Evolutionary conservation across 2,797 vertebrate species (phyloP).

Genomic region (Valencia hispanica): DNA sequence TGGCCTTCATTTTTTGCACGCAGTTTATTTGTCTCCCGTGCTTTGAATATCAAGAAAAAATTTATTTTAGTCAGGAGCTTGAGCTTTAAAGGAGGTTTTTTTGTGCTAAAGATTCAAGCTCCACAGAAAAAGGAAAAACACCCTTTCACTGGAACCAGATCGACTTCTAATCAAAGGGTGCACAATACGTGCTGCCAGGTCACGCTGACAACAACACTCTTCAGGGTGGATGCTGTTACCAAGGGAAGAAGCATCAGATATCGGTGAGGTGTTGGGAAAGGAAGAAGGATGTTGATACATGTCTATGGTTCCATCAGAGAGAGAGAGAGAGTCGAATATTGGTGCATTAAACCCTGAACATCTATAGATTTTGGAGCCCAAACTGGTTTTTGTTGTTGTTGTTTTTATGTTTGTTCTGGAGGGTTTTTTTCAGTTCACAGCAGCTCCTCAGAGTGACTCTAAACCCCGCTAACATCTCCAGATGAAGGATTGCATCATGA

Average conservation of each 20-base stretch:
- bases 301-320: too few species aligned
- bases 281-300: too few species aligned
- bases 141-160: neutral
- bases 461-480: conserved; percentile 64
- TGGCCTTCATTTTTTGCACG: conserved; percentile 10
- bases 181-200: too few species aligned
- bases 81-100: neutral
- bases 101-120: neutral
- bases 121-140: neutral
- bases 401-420: too few species aligned
- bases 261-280: neutral
- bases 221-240: neutral
- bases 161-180: neutral
- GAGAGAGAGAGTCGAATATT: neutral
- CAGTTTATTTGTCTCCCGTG: neutral
- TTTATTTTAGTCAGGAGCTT: neutral
- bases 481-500: conserved; percentile 63
- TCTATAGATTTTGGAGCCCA: conserved; percentile 11
- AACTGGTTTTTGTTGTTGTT: conserved; percentile 22
- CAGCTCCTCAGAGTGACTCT: conserved; percentile 29
- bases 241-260: neutral
- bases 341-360: neutral
- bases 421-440: conserved; percentile 13
- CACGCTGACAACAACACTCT: neutral
- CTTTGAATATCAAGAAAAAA: neutral